phyloP scores from a whole-genome alignment of 2,888 invertebrate species.

The Clistopyga incitator region DNA sequence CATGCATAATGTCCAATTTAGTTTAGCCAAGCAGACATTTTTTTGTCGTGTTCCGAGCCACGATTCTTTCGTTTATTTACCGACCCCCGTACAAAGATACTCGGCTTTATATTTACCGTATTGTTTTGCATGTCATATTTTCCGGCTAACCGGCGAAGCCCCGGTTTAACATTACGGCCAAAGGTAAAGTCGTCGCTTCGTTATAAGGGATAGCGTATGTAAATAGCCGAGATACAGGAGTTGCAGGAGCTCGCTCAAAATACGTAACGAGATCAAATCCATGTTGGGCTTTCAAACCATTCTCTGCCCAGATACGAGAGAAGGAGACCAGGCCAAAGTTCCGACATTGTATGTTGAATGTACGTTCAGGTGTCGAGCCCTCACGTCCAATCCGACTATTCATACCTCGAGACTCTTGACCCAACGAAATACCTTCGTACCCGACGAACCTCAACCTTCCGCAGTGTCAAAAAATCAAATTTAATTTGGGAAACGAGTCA shows the following conservation, averaged over 20 bases:
- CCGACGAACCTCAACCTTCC: too few species aligned
- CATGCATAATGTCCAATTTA: not conserved
- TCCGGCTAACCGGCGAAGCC: not conserved
- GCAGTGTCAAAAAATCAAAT: too few species aligned
- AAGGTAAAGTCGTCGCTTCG: constrained; percentile 16
- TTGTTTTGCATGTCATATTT: constrained; percentile 17
- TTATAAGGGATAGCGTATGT: constrained; percentile 32
- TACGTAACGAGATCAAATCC: constrained; percentile 51
- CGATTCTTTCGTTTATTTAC: not conserved
- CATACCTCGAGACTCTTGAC: not conserved
- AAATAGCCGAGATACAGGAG: constrained; percentile 26
- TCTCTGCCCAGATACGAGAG: constrained; percentile 1
- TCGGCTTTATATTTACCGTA: not conserved
- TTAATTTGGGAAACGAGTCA: too few species aligned
- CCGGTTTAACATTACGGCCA: constrained; percentile 18
- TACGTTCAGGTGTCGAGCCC: not conserved
- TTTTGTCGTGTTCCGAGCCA: not conserved
- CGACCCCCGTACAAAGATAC: not conserved
- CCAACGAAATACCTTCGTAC: too few species aligned
- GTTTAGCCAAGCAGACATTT: not conserved
- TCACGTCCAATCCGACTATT: constrained; percentile 4
- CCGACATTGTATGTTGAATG: not conserved
- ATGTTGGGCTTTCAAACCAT: constrained; percentile 13
- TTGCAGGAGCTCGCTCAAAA: constrained; percentile 34
- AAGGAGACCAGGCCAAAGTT: constrained; percentile 7